Percentiles rank a stretch among this genome's conserved stretches.
phyloP scores from a whole-genome alignment of 2,113 vertebrate genomes.

The Archilochus colubris region DNA sequence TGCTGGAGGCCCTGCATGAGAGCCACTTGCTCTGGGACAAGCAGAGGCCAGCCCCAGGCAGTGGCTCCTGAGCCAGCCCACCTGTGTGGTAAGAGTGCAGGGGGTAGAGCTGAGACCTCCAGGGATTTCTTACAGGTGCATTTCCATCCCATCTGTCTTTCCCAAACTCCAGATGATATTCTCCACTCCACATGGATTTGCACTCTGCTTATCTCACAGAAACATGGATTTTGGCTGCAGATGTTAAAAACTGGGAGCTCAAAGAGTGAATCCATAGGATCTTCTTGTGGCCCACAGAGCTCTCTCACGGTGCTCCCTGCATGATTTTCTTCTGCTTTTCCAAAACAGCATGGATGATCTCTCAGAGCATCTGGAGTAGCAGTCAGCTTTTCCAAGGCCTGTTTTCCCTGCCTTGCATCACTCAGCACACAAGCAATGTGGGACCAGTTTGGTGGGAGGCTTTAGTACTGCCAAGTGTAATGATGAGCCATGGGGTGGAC shows the following conservation, averaged over 20 bases:
- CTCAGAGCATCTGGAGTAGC: slow-evolving; percentile 25
- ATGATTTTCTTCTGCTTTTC: not conserved
- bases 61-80: not conserved
- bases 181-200: rapidly evolving
- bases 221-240: not conserved
- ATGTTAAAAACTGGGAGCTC: not conserved
- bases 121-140: not conserved
- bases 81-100: not conserved
- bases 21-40: not conserved
- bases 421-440: not conserved
- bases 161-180: not conserved
- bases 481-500: not conserved
- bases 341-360: not conserved
- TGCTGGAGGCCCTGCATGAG: not conserved
- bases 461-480: slow-evolving; percentile 3
- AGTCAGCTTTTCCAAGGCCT: slow-evolving; percentile 27
- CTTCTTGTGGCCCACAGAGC: not conserved
- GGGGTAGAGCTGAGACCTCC: not conserved
- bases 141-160: not conserved
- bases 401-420: slow-evolving; percentile 1
- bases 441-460: not conserved
- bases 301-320: rapidly evolving
- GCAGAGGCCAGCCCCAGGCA: not conserved
- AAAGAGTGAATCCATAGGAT: not conserved
- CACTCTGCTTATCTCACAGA: not conserved